Base-by-base conservation (phyloP, 2,888 invertebrate genomes). In the Apomyelois bistriatella region DNA sequence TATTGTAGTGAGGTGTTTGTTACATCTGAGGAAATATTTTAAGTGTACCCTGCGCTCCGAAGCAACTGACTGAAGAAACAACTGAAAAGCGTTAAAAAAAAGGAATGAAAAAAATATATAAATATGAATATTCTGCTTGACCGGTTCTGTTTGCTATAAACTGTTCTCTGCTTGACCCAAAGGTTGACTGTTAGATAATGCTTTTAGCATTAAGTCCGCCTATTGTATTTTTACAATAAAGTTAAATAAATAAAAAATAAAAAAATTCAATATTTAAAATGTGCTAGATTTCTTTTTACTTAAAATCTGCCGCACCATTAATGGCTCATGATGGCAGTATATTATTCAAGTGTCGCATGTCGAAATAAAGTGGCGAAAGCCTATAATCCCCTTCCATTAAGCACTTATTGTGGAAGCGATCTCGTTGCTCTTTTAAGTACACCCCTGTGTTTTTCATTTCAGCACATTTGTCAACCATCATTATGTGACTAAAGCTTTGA, bases 351-450 rank as follows among this genome's bases (percentile, higher is more conserved):
- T 46, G 43, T 17, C 37, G 15, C 22, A 22, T 22, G 22, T 22
- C 22, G 41, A 51, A 43, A 46, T 43, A 52, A 46, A 36, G 43
- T 52, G 52, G 43, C 36, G 52, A 43, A 52, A 52, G 52, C 52
- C 43, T 46, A 37, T 52, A 43, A 43, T 52, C 52, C 52, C 52
- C 65, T 59, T 70, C 73, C 76, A 79, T 79, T 79, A 79, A 77
- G 74, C 75, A 74, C 74, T 76, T 71, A 74, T 77, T 76, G 74
- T 70, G 68, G 61, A 66, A 62, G 58, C 69, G 65, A 70, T 70
- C 66, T 66, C 64, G 9, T 53, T 53, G 64, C 66, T 68, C 65
- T 72, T 69, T 67, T 62, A 62, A 65, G 53, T 72, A 71, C 70
- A 10, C 9, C 1, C 9, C 1, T 22, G 10, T 10, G 17, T 22